Conservation (phyloP, 2,888 invertebrate species). For the Acheta domesticus region DNA sequence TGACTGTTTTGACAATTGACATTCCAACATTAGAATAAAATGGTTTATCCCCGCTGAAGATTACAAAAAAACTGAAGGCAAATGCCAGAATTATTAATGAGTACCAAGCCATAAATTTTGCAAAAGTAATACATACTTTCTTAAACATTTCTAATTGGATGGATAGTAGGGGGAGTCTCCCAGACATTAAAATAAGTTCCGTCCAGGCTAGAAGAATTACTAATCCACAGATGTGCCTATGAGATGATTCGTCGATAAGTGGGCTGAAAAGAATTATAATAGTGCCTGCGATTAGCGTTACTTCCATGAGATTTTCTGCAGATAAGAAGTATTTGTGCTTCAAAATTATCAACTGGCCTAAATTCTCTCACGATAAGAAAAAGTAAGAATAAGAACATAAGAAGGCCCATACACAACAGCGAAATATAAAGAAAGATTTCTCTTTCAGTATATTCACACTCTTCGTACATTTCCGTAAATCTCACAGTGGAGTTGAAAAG, state of each 20-base stretch:
- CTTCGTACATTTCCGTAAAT: too few relatives aligned
- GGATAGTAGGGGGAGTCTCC: neutral
- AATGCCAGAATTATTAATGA: slow-evolving; percentile 18
- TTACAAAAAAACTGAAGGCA: neutral
- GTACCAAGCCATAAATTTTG: slow-evolving; percentile 22
- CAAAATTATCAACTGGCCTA: neutral
- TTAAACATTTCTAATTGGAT: slow-evolving; percentile 23
- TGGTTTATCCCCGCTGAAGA: neutral
- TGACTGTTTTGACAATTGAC: neutral
- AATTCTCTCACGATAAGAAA: neutral
- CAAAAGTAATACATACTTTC: slow-evolving; percentile 19
- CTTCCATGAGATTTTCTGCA: slow-evolving; percentile 18
- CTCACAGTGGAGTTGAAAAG: too few relatives aligned
- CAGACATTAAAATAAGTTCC: slow-evolving; percentile 20
- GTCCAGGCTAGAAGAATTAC: slow-evolving; percentile 21
- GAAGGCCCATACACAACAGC: neutral
- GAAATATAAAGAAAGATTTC: neutral
- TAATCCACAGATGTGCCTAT: neutral
- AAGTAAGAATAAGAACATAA: neutral
- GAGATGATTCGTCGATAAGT: neutral
- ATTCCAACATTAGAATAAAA: neutral
- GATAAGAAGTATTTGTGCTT: neutral
- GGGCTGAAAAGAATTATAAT: neutral
- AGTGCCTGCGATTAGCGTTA: neutral
- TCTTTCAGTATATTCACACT: too few relatives aligned